phyloP scores from a whole-genome alignment of 1,140 invertebrate species.

The Ceratoteleas bidentatus region DNA sequence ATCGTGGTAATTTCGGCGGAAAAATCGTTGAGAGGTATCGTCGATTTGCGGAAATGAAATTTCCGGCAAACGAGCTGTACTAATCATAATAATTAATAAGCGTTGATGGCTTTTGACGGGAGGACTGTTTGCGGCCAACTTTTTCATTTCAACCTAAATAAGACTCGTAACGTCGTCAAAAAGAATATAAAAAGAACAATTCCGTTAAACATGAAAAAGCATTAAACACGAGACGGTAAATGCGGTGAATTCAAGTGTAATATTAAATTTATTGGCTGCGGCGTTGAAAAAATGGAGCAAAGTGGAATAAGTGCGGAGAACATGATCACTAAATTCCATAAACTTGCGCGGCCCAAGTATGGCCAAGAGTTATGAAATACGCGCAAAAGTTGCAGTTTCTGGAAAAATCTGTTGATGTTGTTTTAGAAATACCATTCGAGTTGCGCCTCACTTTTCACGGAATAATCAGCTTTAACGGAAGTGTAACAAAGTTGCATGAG shows the following conservation, averaged over 20 bases:
- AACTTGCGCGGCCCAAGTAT: slow-evolving; percentile 41
- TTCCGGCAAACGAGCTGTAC: background rate
- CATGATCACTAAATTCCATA: slow-evolving; percentile 51
- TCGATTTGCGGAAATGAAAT: too few relatives aligned
- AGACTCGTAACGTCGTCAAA: background rate
- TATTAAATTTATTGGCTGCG: slow-evolving; percentile 41
- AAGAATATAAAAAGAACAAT: slow-evolving; percentile 22
- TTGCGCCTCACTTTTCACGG: slow-evolving; percentile 4
- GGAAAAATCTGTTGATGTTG: slow-evolving; percentile 31
- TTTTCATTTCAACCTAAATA: slow-evolving; percentile 16
- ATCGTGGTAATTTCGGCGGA: background rate
- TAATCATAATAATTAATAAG: background rate
- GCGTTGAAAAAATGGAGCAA: slow-evolving; percentile 39
- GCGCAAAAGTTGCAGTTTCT: slow-evolving; percentile 39
- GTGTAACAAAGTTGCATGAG: slow-evolving; percentile 16
- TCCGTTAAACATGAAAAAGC: slow-evolving; percentile 20
- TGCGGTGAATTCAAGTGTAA: slow-evolving; percentile 20
- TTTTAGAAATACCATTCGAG: slow-evolving; percentile 33
- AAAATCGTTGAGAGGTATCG: background rate
- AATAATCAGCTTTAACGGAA: slow-evolving; percentile 30
- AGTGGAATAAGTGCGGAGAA: slow-evolving; percentile 31
- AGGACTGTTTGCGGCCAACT: background rate
- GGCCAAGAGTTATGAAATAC: slow-evolving; percentile 37
- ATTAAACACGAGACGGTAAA: slow-evolving; percentile 16
- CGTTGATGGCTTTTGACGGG: background rate